Percentiles rank a stretch among this genome's conserved stretches.
Evolutionary conservation across 2,113 vertebrate species (phyloP).

Genomic region (Poecile atricapillus): DNA sequence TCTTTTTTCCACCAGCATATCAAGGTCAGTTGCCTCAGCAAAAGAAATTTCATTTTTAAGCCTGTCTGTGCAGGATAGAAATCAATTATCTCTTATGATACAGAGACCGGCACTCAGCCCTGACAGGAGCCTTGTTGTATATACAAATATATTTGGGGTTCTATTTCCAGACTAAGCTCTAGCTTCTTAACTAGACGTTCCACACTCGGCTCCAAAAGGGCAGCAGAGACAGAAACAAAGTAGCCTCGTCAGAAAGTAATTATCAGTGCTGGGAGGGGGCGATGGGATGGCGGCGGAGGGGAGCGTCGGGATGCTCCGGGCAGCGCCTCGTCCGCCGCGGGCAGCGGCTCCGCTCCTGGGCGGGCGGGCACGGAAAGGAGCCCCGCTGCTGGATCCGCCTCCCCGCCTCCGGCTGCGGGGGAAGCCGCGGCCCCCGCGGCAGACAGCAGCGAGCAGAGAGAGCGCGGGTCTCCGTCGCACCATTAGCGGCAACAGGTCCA

Average conservation of each 20-base stretch:
- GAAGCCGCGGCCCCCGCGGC: not conserved
- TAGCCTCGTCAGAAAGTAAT: not conserved
- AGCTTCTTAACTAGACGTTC: not conserved
- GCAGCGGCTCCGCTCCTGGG: not conserved
- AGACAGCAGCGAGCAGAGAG: not conserved
- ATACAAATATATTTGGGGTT: conserved; percentile 9
- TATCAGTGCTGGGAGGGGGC: not conserved
- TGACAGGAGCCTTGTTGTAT: not conserved
- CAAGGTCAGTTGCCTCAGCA: conserved; percentile 37
- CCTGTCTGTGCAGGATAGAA: conserved; percentile 27
- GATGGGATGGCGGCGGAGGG: not conserved
- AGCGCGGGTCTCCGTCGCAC: not conserved
- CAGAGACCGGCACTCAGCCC: not conserved
- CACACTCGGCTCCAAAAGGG: not conserved
- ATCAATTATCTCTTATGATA: conserved; percentile 29
- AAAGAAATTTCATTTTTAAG: conserved; percentile 50
- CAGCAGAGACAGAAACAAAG: not conserved
- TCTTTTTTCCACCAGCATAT: not conserved
- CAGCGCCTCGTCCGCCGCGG: not conserved
- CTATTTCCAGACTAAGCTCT: not conserved
- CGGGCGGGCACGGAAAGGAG: not conserved
- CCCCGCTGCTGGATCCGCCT: not conserved
- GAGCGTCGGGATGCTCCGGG: not conserved
- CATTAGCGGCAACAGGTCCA: not conserved
- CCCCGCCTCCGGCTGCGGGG: no score